Base-by-base conservation (phyloP, 2,113 vertebrate genomes). In the Nothobranchius kuhntae region DNA sequence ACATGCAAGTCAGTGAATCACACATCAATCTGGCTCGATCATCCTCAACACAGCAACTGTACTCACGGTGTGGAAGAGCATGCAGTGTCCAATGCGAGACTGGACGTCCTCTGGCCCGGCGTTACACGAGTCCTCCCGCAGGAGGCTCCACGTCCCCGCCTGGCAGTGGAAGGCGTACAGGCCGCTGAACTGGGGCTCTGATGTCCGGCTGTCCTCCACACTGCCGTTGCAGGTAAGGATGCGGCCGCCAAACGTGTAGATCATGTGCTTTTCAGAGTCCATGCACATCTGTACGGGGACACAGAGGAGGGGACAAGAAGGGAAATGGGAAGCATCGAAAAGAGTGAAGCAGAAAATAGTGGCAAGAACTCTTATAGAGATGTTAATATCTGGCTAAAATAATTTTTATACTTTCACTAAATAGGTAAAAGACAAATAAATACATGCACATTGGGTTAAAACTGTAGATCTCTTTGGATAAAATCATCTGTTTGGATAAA, bases 251-350 rank as follows among this genome's bases (percentile, higher is more conserved):
- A 99, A 99, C 0, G 98, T 99, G 84, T 99, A 99, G 80, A 99
- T 99, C 97, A 99, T 99, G 84, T 99, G 98, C 80, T 98, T 98
- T 84, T 99, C 98, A 0, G 98, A 98, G 92, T 99, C 97, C 98
- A 99, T 99, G 76, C 97, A 99, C 98, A 99, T 99, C 98, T 99
- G 87, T 13, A 76, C 36, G 52, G 65, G 63, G 44, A 35, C 65
- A 0, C 24, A 30, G 46, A 7, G 53, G 15, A 7, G 6, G 21
- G 47, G 3, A 9, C 40, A 11, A 57, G 4, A 59, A 21, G 21
- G 50, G 47, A 59, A 35, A 26, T 36, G 9, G 5, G 14, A 2
- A 26, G n/a, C 12, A 17, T 45, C 13, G 4, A 42, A n/a, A 36
- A 4, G 15, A 6, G 15, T 42, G 7, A 14, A 42, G 40, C 40